These are phyloP conservation scores for Drosophila robusta DNA, from an alignment of 2,888 invertebrate genomes.

Conservation along the genomic window DNA sequence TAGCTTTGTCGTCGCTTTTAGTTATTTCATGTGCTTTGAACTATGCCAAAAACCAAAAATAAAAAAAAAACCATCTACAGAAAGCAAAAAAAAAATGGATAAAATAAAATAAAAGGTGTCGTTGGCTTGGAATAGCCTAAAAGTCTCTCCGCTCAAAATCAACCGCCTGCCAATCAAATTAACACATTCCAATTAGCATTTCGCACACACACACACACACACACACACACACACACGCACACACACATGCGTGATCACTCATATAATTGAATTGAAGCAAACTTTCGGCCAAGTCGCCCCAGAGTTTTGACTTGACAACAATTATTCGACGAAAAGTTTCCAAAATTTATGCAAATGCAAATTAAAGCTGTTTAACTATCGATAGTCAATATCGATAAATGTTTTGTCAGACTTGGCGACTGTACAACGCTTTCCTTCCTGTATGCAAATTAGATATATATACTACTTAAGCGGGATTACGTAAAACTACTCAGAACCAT, in stretches of 20 bases:
- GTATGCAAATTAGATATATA: too few species aligned
- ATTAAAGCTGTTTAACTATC: background rate
- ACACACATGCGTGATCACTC: conserved; percentile 8
- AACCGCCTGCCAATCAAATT: conserved; percentile 73
- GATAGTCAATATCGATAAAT: background rate
- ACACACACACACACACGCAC: conserved; percentile 20
- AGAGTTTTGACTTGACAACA: conserved; percentile 19
- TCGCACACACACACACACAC: conserved; percentile 26
- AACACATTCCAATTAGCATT: conserved; percentile 78
- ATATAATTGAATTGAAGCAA: conserved; percentile 22
- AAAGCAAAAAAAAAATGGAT: conserved; percentile 1
- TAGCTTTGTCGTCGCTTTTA: conserved; percentile 49
- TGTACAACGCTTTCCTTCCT: too few species aligned
- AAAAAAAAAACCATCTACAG: conserved; percentile 1
- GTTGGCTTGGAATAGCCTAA: conserved; percentile 25
- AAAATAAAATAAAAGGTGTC: conserved; percentile 41
- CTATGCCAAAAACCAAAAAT: conserved; percentile 27
- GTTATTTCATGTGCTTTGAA: conserved; percentile 44
- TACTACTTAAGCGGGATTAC: too few species aligned
- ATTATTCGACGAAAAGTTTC: conserved; percentile 15
- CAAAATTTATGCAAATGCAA: conserved; percentile 10
- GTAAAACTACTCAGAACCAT: too few species aligned
- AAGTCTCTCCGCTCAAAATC: conserved; percentile 43
- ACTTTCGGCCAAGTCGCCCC: conserved; percentile 20
- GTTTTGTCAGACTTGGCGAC: background rate